Conservation (phyloP, 1,140 invertebrate species). For the Antheraea mylitta region DNA sequence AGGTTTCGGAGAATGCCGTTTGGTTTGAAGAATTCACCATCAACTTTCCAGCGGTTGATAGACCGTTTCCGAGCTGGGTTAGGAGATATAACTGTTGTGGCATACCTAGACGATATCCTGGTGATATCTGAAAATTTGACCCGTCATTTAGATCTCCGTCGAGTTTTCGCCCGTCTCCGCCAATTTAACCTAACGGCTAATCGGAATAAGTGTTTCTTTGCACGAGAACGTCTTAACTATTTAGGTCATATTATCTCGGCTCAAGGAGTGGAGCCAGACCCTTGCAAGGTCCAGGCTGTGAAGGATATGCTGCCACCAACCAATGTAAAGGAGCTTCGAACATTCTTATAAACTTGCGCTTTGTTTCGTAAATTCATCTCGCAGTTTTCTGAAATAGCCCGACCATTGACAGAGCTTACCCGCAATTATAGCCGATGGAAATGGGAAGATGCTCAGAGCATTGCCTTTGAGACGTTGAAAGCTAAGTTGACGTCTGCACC, state of each 20-base stretch:
- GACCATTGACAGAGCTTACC: conserved; percentile 23
- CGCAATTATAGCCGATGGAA: conserved; percentile 13
- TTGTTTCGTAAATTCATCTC: conserved; percentile 32
- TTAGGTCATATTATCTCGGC: conserved; percentile 19
- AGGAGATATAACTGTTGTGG: too few relatives aligned
- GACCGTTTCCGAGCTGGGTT: too few relatives aligned
- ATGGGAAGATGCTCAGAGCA: conserved; percentile 13
- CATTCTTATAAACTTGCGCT: conserved; percentile 32
- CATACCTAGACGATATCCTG: conserved; percentile 67
- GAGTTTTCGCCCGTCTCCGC: conserved; percentile 33
- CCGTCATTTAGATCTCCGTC: conserved; percentile 42
- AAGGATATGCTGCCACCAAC: too few relatives aligned
- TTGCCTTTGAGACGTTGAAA: conserved; percentile 19
- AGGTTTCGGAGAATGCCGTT: too few relatives aligned
- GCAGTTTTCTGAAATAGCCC: conserved; percentile 23
- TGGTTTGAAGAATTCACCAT: too few relatives aligned
- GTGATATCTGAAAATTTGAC: conserved; percentile 51
- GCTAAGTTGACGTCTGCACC: conserved; percentile 3
- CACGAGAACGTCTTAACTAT: conserved; percentile 16
- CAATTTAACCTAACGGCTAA: conserved; percentile 26
- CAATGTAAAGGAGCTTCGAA: conserved; percentile 19
- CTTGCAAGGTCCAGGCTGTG: too few relatives aligned
- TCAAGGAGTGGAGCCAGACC: too few relatives aligned
- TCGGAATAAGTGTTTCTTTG: conserved; percentile 14
- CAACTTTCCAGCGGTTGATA: too few relatives aligned